Percentiles rank a stretch among this genome's conserved stretches.
Evolutionary conservation across 2,888 invertebrate genomes (phyloP).

Genomic region (Tricholauxania praeusta): DNA sequence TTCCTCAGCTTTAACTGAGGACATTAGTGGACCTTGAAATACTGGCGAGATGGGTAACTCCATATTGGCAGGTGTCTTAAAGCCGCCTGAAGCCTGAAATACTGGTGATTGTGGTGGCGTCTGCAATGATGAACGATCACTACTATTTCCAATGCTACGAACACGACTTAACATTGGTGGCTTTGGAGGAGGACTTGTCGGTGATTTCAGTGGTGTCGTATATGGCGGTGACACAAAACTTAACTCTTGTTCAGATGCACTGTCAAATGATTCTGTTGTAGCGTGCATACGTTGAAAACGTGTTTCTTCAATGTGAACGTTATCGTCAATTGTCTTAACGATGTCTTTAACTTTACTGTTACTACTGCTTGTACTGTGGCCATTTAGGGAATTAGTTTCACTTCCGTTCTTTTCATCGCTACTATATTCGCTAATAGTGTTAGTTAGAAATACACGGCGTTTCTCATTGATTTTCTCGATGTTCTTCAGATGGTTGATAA

Average conservation of each 20-base stretch:
- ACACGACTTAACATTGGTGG: conserved; percentile 63
- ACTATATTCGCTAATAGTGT: conserved; percentile 53
- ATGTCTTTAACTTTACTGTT: conserved; percentile 1
- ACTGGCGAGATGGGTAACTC: background rate
- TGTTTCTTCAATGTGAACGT: background rate
- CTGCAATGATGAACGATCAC: conserved; percentile 32
- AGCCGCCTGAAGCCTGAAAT: background rate
- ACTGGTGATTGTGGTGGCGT: conserved; percentile 24
- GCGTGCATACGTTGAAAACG: conserved; percentile 18
- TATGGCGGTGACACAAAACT: conserved; percentile 37
- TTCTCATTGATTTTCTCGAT: conserved; percentile 60
- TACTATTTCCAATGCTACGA: conserved; percentile 57
- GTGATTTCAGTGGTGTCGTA: conserved; percentile 49
- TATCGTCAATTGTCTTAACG: background rate
- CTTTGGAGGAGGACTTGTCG: conserved; percentile 60
- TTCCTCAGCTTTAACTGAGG: conserved; percentile 4
- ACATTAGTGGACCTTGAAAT: conserved; percentile 21
- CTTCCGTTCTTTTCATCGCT: conserved; percentile 46
- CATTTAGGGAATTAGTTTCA: conserved; percentile 30
- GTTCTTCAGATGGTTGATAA: conserved; percentile 55
- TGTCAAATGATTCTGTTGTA: conserved; percentile 38
- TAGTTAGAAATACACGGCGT: conserved; percentile 56
- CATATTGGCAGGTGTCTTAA: conserved; percentile 2
- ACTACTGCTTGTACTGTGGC: background rate
- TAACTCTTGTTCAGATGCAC: conserved; percentile 43